A percentile compares a stretch with the other conserved stretches of the same genome.
phyloP scores from a whole-genome alignment of 1,140 invertebrate species.

The Pseudomyrmex concolor region DNA sequence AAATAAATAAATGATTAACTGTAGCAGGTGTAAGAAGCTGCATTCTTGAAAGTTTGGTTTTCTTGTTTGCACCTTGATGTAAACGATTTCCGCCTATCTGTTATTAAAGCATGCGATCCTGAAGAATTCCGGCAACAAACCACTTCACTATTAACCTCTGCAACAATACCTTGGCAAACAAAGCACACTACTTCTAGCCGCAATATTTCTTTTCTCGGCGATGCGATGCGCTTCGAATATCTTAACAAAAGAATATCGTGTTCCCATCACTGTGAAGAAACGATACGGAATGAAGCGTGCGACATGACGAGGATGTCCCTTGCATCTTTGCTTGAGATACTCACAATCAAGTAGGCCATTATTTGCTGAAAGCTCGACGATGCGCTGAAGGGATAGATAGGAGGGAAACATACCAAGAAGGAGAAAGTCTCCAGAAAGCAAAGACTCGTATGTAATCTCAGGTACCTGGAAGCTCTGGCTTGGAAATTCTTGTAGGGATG shows the following conservation, averaged over 20 bases:
- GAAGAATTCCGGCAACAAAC: constrained; percentile 55
- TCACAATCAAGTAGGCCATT: constrained; percentile 76
- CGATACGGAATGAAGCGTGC: constrained; percentile 58
- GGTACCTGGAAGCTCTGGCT: constrained; percentile 22
- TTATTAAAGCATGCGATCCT: constrained; percentile 45
- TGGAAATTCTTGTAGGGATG: constrained; percentile 13
- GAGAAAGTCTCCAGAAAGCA: constrained; percentile 24
- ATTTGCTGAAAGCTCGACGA: constrained; percentile 71
- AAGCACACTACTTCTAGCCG: constrained; percentile 64
- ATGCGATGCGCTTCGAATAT: constrained; percentile 21
- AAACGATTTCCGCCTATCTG: constrained; percentile 38
- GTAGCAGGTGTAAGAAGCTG: not conserved
- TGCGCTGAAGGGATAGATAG: constrained; percentile 5
- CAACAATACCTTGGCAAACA: constrained; percentile 67
- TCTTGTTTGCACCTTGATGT: too few relatives aligned
- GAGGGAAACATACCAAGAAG: not conserved
- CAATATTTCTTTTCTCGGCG: constrained; percentile 69
- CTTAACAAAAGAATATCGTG: constrained; percentile 36
- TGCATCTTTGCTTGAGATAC: constrained; percentile 66
- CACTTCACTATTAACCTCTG: constrained; percentile 66
- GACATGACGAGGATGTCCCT: constrained; percentile 58
- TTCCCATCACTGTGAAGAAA: constrained; percentile 45
- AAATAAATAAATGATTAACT: not conserved
- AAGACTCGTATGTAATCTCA: constrained; percentile 50
- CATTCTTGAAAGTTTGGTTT: too few relatives aligned